Evolutionary conservation across 1,140 invertebrate species (phyloP).

Genomic region (Monochamus saltuarius): DNA sequence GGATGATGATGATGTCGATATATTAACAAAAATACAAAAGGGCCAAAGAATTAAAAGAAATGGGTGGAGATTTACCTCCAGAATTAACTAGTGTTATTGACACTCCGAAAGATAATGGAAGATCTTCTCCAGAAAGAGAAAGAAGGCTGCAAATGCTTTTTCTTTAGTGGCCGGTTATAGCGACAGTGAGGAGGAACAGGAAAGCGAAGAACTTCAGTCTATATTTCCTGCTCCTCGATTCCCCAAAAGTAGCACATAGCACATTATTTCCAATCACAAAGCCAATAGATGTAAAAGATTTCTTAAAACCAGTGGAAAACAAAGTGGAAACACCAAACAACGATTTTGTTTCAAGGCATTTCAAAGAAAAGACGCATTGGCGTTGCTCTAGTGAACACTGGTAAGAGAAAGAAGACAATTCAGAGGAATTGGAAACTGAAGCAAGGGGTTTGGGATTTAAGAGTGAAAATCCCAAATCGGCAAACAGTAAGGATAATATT

Average conservation of each 20-base stretch:
- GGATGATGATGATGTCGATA: constrained; percentile 50
- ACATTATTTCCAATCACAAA: constrained; percentile 55
- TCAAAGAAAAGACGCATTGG: constrained; percentile 49
- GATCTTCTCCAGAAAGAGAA: constrained; percentile 12
- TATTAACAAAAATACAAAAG: constrained; percentile 51
- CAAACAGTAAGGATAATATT: constrained; percentile 21
- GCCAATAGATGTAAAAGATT: constrained; percentile 42
- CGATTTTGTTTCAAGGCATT: constrained; percentile 44
- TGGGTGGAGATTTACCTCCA: constrained; percentile 40
- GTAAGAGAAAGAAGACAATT: constrained; percentile 31
- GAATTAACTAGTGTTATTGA: constrained; percentile 23
- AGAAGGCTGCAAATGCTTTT: constrained; percentile 42
- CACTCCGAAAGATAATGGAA: constrained; percentile 14
- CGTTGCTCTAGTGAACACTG: constrained; percentile 40
- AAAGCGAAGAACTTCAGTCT: constrained; percentile 35
- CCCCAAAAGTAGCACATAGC: constrained; percentile 33
- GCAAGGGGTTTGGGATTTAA: constrained; percentile 48
- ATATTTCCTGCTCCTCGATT: constrained; percentile 31
- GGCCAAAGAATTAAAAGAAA: constrained; percentile 51
- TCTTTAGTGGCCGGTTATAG: constrained; percentile 62
- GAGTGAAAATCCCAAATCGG: constrained; percentile 43
- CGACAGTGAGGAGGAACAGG: constrained; percentile 58
- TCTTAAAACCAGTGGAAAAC: constrained; percentile 22
- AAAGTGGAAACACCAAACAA: constrained; percentile 29
- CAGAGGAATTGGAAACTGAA: constrained; percentile 17